Conservation (phyloP, 37 sponge, comb jelly and placozoan genomes). For the Oopsacas minuta region DNA sequence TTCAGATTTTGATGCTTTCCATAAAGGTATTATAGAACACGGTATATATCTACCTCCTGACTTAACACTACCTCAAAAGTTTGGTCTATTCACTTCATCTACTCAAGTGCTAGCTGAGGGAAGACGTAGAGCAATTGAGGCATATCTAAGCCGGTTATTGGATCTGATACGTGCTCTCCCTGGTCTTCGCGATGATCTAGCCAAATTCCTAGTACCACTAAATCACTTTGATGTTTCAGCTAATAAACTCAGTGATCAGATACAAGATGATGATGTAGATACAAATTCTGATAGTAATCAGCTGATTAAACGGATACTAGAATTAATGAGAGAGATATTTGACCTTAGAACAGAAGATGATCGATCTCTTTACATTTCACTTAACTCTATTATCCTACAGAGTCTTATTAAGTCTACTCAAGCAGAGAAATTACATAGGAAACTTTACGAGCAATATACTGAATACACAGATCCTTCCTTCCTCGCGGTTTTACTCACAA, state of each 20-base stretch:
- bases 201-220: not conserved
- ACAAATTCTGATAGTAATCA: not conserved
- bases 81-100: not conserved
- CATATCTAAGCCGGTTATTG: not conserved
- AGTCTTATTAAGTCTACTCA: not conserved
- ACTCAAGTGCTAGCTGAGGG: not conserved
- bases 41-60: not conserved
- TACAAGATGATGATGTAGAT: not conserved
- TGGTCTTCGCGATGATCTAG: not conserved
- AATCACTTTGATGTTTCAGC: not conserved
- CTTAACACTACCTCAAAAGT: not conserved
- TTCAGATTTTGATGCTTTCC: not conserved
- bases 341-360: not conserved
- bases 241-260: not conserved
- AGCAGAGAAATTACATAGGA: not conserved
- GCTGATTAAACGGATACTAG: not conserved
- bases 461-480: not conserved
- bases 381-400: not conserved
- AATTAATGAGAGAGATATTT: not conserved
- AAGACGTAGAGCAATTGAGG: not conserved
- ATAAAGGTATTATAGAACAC: not conserved
- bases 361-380: not conserved
- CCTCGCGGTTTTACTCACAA: not conserved
- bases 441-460: not conserved
- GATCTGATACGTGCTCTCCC: slow-evolving; percentile 3